phyloP scores from a whole-genome alignment of 2,888 invertebrate genomes.

The Drosophila sordidula region DNA sequence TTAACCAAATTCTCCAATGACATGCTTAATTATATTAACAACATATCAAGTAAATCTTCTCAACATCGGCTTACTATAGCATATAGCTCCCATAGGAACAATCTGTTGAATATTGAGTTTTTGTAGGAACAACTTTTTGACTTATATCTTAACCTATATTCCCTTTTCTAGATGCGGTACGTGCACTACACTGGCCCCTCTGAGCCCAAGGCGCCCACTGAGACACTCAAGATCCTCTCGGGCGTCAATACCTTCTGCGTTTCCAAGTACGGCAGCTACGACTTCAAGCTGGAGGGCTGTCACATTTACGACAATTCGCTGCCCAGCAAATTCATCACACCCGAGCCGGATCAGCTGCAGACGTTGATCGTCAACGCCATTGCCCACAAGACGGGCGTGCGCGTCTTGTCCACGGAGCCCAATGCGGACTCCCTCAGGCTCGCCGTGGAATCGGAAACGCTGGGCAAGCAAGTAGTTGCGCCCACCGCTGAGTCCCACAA shows the following conservation, averaged over 20 bases:
- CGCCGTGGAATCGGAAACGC: conserved; percentile 68
- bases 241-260: conserved; percentile 92
- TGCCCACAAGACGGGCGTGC: conserved; percentile 86
- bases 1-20: too few relatives aligned
- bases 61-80: too few relatives aligned
- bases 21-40: too few relatives aligned
- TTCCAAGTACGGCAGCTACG: conserved; percentile 88
- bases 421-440: conserved; percentile 77
- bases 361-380: conserved; percentile 86
- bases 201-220: conserved; percentile 44
- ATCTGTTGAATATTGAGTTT: too few relatives aligned
- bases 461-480: conserved; percentile 74
- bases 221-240: conserved; percentile 86
- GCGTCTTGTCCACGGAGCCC: conserved; percentile 85
- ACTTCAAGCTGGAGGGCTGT: conserved; percentile 91
- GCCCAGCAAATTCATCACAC: conserved; percentile 85
- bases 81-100: too few relatives aligned
- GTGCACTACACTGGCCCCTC: conserved; percentile 54
- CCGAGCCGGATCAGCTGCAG: conserved; percentile 78
- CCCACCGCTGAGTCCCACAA: conserved; percentile 85
- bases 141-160: too few relatives aligned
- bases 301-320: conserved; percentile 88
- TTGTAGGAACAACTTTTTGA: too few relatives aligned
- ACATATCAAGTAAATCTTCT: too few relatives aligned
- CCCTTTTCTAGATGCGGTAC: conserved; percentile 73